Percentiles rank a stretch among this genome's conserved stretches.
phyloP scores from a whole-genome alignment of 2,113 vertebrate species.

The Rhadina sibilatrix region DNA sequence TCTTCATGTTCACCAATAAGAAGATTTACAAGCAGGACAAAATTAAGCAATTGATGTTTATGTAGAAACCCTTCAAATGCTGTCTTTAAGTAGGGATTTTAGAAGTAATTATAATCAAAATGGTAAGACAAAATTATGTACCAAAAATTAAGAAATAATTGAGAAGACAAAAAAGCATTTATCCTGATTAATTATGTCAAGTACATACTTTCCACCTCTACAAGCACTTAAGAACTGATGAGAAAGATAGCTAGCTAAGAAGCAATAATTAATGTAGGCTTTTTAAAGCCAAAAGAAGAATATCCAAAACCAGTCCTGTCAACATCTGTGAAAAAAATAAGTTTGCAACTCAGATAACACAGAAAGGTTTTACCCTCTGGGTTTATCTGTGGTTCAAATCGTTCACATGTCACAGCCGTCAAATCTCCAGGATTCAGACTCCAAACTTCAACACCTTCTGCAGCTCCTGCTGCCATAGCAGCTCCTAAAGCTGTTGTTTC shows the following conservation, averaged over 20 bases:
- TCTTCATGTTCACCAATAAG: background rate
- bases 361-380: slow-evolving; percentile 78
- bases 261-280: background rate
- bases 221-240: background rate
- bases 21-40: background rate
- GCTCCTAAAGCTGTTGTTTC: slow-evolving; percentile 95
- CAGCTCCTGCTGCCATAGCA: slow-evolving; percentile 95
- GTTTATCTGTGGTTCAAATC: slow-evolving; percentile 91
- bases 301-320: background rate
- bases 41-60: background rate
- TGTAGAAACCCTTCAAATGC: background rate
- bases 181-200: background rate
- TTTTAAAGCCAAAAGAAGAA: background rate
- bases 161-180: background rate
- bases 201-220: background rate
- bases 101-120: background rate
- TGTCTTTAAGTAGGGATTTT: background rate
- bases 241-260: background rate
- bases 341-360: background rate
- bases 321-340: background rate
- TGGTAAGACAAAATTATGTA: background rate
- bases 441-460: slow-evolving; percentile 92
- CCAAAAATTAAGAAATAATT: background rate
- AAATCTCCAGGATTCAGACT: slow-evolving; percentile 81
- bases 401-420: slow-evolving; percentile 82